Conservation (phyloP, 2,113 vertebrate species). For the Nerophis ophidion region DNA sequence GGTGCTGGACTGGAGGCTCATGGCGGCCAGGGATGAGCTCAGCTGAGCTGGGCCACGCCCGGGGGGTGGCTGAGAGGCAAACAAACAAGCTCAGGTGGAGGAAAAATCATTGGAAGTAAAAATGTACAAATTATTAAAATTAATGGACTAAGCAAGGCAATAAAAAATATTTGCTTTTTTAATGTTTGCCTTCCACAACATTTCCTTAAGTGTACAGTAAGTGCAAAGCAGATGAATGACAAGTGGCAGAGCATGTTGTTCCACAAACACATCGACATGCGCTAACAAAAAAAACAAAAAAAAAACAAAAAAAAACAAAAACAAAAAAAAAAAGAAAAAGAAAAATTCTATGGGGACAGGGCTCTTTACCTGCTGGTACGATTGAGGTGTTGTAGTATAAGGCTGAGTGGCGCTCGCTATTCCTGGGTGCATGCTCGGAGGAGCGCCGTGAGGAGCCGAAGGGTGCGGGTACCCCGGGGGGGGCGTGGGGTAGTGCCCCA, state of each 20-base stretch:
- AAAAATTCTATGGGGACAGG: too few relatives aligned
- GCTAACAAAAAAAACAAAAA: background rate
- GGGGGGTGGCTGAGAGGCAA: constrained; percentile 61
- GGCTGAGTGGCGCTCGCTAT: constrained; percentile 68
- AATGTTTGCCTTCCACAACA: background rate
- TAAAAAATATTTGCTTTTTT: background rate
- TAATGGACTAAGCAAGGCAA: background rate
- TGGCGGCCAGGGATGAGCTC: constrained; percentile 75
- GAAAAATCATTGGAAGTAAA: too few relatives aligned
- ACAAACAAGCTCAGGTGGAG: too few relatives aligned
- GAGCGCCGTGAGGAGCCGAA: constrained; percentile 43
- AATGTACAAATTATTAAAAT: background rate
- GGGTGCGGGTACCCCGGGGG: constrained; percentile 86
- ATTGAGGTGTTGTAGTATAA: constrained; percentile 75
- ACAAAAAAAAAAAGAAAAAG: too few relatives aligned
- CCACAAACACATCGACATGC: background rate
- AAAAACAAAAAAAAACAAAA: too few relatives aligned
- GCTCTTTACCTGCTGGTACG: constrained; percentile 79
- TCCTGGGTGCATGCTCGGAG: constrained; percentile 66
- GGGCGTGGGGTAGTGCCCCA: constrained; percentile 85
- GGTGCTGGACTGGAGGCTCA: constrained; percentile 79
- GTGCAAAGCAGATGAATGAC: background rate
- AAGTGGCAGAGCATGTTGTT: background rate
- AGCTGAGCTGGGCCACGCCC: constrained; percentile 79
- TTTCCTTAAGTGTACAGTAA: background rate